A percentile compares a stretch with the other conserved stretches of the same genome.
phyloP scores from a whole-genome alignment of 2,797 vertebrate species.

The Simalia tracyae region DNA sequence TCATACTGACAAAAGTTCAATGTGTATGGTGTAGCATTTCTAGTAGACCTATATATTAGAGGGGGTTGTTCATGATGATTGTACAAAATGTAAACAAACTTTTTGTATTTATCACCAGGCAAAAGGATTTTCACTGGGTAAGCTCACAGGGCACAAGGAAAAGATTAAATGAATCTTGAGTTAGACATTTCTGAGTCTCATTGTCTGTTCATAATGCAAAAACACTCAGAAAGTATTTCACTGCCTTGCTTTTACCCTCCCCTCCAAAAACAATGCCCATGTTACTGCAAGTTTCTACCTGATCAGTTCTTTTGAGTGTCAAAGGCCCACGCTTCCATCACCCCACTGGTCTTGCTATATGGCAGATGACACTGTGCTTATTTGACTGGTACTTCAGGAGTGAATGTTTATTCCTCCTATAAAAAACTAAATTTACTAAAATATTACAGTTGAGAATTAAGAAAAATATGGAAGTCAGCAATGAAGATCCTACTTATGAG shows the following conservation, averaged over 20 bases:
- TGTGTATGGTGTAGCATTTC: neutral
- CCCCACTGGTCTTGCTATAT: constrained; percentile 35
- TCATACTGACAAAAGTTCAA: neutral
- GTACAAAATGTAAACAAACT: neutral
- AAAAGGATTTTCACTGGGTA: constrained; percentile 19
- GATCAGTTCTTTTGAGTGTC: constrained; percentile 36
- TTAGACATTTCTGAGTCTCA: constrained; percentile 17
- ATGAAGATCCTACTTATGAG: constrained; percentile 15
- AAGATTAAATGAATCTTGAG: constrained; percentile 23
- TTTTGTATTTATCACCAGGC: neutral
- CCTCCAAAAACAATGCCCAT: constrained; percentile 11
- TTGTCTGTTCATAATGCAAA: constrained; percentile 8
- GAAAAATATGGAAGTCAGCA: constrained; percentile 20
- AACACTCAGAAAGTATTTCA: constrained; percentile 23
- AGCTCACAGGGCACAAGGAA: constrained; percentile 18
- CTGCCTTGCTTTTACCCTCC: constrained; percentile 7
- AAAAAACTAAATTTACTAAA: constrained; percentile 44
- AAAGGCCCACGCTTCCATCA: constrained; percentile 24
- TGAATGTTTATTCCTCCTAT: constrained; percentile 37
- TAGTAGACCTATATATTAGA: neutral
- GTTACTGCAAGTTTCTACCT: constrained; percentile 22
- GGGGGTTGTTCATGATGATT: neutral
- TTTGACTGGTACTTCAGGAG: constrained; percentile 32
- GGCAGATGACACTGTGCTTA: constrained; percentile 29
- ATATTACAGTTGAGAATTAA: constrained; percentile 37